Conservation (phyloP, 2,888 invertebrate species). For the Pegoplata infirma region DNA sequence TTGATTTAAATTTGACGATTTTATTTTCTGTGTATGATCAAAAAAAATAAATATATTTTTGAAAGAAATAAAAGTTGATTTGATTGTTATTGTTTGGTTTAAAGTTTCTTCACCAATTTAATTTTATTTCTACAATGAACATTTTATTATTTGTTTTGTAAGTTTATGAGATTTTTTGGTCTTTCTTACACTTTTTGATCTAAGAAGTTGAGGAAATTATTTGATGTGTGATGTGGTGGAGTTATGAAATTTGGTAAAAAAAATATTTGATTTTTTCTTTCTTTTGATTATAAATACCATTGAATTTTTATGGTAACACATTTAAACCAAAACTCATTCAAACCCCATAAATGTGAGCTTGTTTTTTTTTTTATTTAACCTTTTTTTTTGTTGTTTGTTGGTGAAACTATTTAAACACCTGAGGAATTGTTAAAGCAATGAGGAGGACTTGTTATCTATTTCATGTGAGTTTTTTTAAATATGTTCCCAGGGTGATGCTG, state of each 20-base stretch:
- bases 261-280: too few relatives aligned
- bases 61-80: conserved; percentile 27
- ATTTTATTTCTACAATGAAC: background rate
- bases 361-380: conserved; percentile 37
- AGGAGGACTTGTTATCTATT: conserved; percentile 29
- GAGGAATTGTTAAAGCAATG: conserved; percentile 36
- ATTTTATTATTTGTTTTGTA: conserved; percentile 30
- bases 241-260: too few relatives aligned
- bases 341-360: background rate
- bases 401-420: conserved; percentile 43
- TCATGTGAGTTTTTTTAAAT: conserved; percentile 21
- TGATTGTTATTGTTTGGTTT: conserved; percentile 13
- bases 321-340: conserved; percentile 5
- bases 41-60: conserved; percentile 5
- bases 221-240: conserved; percentile 52
- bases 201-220: conserved; percentile 17
- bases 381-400: conserved; percentile 1
- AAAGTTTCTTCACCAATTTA: too few relatives aligned
- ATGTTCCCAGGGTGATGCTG: conserved; percentile 54
- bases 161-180: too few relatives aligned
- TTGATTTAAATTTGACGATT: too few relatives aligned
- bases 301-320: conserved; percentile 39
- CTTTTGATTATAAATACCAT: too few relatives aligned
- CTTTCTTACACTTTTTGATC: conserved; percentile 66
- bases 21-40: too few relatives aligned